phyloP scores from a whole-genome alignment of 1,140 invertebrate species.

The Tribolium castaneum region DNA sequence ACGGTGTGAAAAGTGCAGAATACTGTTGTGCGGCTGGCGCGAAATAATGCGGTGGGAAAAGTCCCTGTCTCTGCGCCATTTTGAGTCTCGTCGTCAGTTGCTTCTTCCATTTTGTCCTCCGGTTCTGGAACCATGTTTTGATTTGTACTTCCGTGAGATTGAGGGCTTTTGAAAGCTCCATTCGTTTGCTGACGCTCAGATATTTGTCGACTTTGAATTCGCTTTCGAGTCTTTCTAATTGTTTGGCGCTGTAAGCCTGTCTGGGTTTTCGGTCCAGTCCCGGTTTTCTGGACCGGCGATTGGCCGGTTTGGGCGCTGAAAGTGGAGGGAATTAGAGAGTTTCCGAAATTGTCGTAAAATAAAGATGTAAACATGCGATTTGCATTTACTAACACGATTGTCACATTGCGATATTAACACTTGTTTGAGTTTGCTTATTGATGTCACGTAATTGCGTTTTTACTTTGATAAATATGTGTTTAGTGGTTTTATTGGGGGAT shows the following conservation, averaged over 20 bases:
- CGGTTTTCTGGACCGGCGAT: constrained; percentile 82
- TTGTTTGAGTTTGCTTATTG: constrained; percentile 37
- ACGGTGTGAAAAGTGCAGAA: constrained; percentile 68
- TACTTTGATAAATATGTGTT: constrained; percentile 27
- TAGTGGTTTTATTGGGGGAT: constrained; percentile 18
- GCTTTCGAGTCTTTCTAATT: constrained; percentile 88
- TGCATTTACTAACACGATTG: constrained; percentile 37
- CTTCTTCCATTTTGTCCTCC: constrained; percentile 96
- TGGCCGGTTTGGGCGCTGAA: constrained; percentile 82
- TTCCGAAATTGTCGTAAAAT: constrained; percentile 17
- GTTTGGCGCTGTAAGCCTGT: constrained; percentile 95
- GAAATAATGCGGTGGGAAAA: constrained; percentile 79
- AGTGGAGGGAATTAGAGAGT: constrained; percentile 17
- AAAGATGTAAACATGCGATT: constrained; percentile 26
- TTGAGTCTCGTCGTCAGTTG: constrained; percentile 90
- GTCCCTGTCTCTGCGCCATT: constrained; percentile 85
- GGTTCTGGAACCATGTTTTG: constrained; percentile 96
- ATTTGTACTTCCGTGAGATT: constrained; percentile 95
- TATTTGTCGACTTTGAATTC: constrained; percentile 97
- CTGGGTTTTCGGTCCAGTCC: constrained; percentile 92
- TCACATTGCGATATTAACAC: constrained; percentile 31
- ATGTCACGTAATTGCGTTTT: constrained; percentile 37
- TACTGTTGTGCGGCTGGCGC: constrained; percentile 69
- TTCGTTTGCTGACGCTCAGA: constrained; percentile 92
- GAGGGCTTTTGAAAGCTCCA: constrained; percentile 90